Evolutionary conservation across 2,888 invertebrate genomes (phyloP).

Genomic region (Serrognathus titanus): DNA sequence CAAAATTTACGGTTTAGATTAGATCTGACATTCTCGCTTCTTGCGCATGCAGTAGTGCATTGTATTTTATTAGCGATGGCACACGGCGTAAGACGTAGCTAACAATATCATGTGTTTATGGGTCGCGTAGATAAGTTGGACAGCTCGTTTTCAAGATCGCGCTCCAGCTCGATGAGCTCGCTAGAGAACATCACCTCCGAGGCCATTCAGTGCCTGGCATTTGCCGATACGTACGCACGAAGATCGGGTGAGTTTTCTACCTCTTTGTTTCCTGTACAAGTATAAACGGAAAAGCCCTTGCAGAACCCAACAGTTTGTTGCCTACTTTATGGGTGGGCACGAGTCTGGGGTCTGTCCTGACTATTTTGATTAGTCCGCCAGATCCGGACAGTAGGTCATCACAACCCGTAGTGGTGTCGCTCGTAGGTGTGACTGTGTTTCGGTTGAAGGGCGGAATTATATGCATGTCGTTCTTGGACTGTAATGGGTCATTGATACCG

Average conservation of each 20-base stretch:
- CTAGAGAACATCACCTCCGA: slow-evolving; percentile 95
- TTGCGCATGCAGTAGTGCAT: slow-evolving; percentile 38
- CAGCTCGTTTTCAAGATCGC: slow-evolving; percentile 92
- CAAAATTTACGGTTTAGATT: too few relatives aligned
- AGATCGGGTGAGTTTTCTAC: slow-evolving; percentile 71
- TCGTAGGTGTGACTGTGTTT: slow-evolving; percentile 95
- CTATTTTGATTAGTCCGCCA: slow-evolving; percentile 82
- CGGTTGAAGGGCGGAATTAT: slow-evolving; percentile 93
- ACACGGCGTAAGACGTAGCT: slow-evolving; percentile 15
- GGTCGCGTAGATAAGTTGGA: slow-evolving; percentile 93
- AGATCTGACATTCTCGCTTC: slow-evolving; percentile 22
- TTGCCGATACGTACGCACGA: slow-evolving; percentile 92
- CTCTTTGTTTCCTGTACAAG: too few relatives aligned
- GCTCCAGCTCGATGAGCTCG: slow-evolving; percentile 97
- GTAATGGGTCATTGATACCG: slow-evolving; percentile 87
- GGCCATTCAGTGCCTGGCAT: slow-evolving; percentile 92
- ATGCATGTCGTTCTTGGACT: slow-evolving; percentile 94
- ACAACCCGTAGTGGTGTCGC: slow-evolving; percentile 84
- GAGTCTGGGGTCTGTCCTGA: slow-evolving; percentile 92
- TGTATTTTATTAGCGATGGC: slow-evolving; percentile 2
- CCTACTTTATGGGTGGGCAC: slow-evolving; percentile 98
- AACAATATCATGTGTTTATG: slow-evolving; percentile 50
- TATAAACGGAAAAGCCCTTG: slow-evolving; percentile 17
- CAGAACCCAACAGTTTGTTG: slow-evolving; percentile 77
- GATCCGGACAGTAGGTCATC: slow-evolving; percentile 76